phyloP scores from a whole-genome alignment of 2,113 vertebrate genomes.

The Ammodytes dubius region DNA sequence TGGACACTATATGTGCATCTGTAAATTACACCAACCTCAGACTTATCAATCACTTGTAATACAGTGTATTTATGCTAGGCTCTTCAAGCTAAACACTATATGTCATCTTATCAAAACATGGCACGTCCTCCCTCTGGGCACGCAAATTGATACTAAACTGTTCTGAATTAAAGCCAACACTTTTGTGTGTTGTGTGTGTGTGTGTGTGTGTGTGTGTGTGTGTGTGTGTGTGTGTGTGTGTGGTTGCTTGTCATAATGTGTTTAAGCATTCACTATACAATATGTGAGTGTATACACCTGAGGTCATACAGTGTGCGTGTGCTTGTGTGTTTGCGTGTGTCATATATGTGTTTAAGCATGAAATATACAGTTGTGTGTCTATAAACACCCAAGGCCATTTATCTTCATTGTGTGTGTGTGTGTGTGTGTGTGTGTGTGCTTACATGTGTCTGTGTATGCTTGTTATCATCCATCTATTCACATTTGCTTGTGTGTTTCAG shows the following conservation, averaged over 20 bases:
- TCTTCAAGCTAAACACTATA: slow-evolving; percentile 45
- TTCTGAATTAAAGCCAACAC: slow-evolving; percentile 40
- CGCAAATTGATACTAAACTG: slow-evolving; percentile 47
- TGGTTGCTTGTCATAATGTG: background rate
- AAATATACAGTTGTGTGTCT: background rate
- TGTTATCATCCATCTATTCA: no score
- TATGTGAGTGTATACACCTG: background rate
- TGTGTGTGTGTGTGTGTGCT: no score
- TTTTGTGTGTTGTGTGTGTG: background rate
- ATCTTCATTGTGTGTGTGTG: background rate
- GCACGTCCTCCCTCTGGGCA: background rate
- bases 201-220: background rate
- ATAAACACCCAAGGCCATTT: background rate
- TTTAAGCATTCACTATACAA: background rate
- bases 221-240: background rate
- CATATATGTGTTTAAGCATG: no score
- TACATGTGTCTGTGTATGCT: no score
- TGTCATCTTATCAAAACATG: slow-evolving; percentile 49
- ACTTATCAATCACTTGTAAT: slow-evolving; percentile 36
- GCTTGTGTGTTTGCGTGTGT: no score
- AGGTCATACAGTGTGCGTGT: background rate
- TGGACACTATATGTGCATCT: no score
- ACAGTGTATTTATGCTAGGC: slow-evolving; percentile 53
- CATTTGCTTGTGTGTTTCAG: no score
- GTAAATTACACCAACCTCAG: background rate